Evolutionary conservation across 2,113 vertebrate species (phyloP).

Genomic region (Galbula dea): DNA sequence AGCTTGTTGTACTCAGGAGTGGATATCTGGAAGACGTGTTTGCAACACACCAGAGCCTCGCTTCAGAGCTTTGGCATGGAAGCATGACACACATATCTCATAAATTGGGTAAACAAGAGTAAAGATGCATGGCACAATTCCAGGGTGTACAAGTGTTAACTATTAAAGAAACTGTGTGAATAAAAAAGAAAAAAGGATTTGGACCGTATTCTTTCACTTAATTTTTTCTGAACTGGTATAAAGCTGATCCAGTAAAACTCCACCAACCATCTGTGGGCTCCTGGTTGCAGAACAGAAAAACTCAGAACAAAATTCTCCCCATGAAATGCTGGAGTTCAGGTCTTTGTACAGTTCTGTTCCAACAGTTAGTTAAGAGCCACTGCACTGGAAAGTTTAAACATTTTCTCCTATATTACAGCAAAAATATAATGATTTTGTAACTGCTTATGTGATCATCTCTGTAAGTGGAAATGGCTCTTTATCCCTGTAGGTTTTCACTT

Average conservation of each 20-base stretch:
- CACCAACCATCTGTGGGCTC: slow-evolving; percentile 12
- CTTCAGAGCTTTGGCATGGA: slow-evolving; percentile 12
- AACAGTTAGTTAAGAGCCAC: not conserved
- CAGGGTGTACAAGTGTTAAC: slow-evolving; percentile 10
- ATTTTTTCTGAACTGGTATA: not conserved
- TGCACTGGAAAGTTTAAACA: not conserved
- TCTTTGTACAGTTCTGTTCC: not conserved
- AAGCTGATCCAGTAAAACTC: not conserved
- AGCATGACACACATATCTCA: not conserved
- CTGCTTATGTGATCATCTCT: not conserved
- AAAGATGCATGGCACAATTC: not conserved
- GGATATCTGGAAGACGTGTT: not conserved
- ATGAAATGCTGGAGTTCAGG: not conserved
- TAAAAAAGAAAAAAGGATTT: not conserved
- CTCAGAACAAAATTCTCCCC: not conserved
- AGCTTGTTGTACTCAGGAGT: not conserved
- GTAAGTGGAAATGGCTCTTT: not conserved
- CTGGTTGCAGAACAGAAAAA: not conserved
- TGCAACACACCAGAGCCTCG: not conserved
- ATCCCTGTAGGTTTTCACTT: not conserved
- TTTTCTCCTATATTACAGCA: not conserved
- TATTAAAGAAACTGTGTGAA: slow-evolving; percentile 4
- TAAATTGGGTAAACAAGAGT: slow-evolving; percentile 6
- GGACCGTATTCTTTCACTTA: not conserved
- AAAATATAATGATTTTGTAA: not conserved